phyloP scores from a whole-genome alignment of 37 sponge, comb jelly and placozoan genomes.

The Spongilla lacustris region DNA sequence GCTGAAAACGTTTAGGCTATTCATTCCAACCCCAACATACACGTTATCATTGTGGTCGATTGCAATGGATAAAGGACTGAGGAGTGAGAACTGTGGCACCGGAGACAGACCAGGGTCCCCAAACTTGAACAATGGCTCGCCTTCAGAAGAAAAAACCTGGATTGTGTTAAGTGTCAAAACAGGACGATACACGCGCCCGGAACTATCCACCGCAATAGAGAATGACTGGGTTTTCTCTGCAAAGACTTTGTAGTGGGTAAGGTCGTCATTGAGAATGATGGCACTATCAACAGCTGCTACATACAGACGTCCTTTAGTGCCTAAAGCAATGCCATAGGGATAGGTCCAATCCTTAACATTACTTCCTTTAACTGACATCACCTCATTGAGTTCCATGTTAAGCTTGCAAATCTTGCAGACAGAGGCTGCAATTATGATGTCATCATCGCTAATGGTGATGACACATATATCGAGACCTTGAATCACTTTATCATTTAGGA shows the following conservation, averaged over 20 bases:
- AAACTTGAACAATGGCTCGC: conserved; percentile 22
- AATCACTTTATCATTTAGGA: neutral
- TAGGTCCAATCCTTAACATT: neutral
- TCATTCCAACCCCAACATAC: conserved; percentile 15
- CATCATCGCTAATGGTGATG: neutral
- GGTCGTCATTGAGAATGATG: conserved; percentile 15
- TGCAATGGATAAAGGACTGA: conserved; percentile 8
- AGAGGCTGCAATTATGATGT: neutral
- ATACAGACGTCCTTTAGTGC: neutral
- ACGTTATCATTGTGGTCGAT: conserved; percentile 30
- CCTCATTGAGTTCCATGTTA: conserved; percentile 2
- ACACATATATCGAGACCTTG: neutral
- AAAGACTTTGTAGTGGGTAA: neutral
- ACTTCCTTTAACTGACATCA: neutral
- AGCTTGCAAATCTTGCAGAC: neutral
- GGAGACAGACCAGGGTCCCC: conserved; percentile 10
- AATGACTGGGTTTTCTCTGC: neutral
- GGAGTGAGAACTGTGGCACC: neutral
- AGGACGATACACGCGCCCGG: conserved; percentile 9
- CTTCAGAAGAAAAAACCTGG: conserved; percentile 12
- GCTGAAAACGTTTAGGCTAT: conserved; percentile 1
- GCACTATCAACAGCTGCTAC: neutral
- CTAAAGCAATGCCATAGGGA: conserved; percentile 5
- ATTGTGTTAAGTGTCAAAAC: neutral
- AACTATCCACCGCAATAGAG: conserved; percentile 19